phyloP scores from a whole-genome alignment of 2,113 vertebrate genomes.

The Zeus faber region DNA sequence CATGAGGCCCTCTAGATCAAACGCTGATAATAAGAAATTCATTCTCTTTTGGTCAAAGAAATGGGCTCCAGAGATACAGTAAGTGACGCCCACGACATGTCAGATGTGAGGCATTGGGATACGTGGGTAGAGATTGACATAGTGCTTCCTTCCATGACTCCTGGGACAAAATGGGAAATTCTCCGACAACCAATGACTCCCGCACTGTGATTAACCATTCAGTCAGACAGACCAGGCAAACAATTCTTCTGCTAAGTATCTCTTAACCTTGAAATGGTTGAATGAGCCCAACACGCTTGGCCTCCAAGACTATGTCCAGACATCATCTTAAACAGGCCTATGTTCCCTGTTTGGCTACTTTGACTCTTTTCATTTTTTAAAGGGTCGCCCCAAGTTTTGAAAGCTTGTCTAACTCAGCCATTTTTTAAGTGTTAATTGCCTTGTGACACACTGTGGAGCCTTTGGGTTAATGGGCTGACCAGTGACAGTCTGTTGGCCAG shows the following conservation, averaged over 20 bases:
- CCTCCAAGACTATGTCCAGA: no score
- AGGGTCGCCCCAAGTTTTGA: conserved; percentile 26
- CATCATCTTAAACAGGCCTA: neutral
- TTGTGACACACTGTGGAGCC: conserved; percentile 21
- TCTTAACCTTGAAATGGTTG: neutral
- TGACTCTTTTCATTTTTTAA: conserved; percentile 1
- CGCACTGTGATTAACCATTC: conserved; percentile 28
- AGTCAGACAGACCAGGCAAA: neutral
- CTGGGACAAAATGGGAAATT: conserved; percentile 47
- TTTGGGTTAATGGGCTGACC: conserved; percentile 22
- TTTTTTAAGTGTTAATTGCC: conserved; percentile 41
- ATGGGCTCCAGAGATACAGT: conserved; percentile 33
- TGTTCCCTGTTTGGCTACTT: neutral
- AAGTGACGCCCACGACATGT: conserved; percentile 31
- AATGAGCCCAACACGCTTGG: neutral
- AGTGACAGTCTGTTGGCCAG: conserved; percentile 20
- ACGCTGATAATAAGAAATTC: conserved; percentile 12
- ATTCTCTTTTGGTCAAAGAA: conserved; percentile 21
- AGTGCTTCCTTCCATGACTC: conserved; percentile 17
- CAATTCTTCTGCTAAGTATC: conserved; percentile 16
- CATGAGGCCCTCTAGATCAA: conserved; percentile 24
- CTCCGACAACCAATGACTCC: conserved; percentile 26
- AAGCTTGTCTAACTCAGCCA: conserved; percentile 39
- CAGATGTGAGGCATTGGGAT: conserved; percentile 35
- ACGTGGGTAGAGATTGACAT: conserved; percentile 17